phyloP scores from a whole-genome alignment of 2,113 vertebrate species.

The Alces alces region DNA sequence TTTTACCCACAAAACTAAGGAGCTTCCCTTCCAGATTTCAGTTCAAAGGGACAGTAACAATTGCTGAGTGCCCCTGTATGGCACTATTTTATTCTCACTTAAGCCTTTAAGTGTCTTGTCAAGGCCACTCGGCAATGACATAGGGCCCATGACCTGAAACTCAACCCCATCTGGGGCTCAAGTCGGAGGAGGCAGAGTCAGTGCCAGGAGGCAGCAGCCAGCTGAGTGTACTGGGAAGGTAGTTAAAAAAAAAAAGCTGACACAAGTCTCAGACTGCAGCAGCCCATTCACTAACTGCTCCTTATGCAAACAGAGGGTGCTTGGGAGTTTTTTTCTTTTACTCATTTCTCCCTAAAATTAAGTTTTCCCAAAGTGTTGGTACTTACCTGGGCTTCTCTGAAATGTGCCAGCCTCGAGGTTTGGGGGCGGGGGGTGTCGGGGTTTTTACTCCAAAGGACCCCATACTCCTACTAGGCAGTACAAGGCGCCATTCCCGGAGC shows the following conservation, averaged over 20 bases:
- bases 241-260: background rate
- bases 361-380: background rate
- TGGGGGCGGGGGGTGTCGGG: background rate
- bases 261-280: background rate
- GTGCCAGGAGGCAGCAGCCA: background rate
- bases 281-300: background rate
- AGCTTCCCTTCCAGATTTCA: background rate
- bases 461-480: no score
- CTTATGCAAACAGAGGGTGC: background rate
- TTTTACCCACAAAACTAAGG: background rate
- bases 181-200: background rate
- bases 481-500: rapidly evolving
- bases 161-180: background rate
- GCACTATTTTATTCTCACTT: background rate
- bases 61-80: background rate
- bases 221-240: background rate
- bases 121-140: background rate
- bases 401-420: background rate
- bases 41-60: background rate
- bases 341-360: background rate
- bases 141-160: background rate
- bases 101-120: background rate
- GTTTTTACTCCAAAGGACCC: background rate
- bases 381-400: background rate
- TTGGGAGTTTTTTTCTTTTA: background rate